Percentiles rank a stretch among this genome's conserved stretches.
Evolutionary conservation across 30 jellyfish, hydroid and myxozoan species (phyloP).

Genomic region (Aurelia sp.): DNA sequence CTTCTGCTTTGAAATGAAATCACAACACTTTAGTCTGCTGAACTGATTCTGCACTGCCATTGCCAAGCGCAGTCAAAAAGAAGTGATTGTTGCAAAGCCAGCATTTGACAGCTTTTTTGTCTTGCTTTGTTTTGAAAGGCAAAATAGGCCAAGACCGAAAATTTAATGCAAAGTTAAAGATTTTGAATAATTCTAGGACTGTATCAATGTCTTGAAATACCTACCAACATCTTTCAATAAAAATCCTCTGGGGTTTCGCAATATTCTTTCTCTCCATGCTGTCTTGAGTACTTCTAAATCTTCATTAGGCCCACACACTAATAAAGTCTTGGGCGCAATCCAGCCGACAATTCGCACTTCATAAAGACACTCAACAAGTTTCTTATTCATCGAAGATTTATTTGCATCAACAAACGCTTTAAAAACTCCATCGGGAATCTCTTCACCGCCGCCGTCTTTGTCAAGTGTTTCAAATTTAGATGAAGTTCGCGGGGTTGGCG

Average conservation of each 20-base stretch:
- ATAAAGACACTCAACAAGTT: slow-evolving; percentile 64
- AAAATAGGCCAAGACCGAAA: too few relatives aligned
- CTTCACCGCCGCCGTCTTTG: neutral
- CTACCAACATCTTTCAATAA: slow-evolving; percentile 79
- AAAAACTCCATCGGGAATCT: slow-evolving; percentile 49
- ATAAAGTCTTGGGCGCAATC: slow-evolving; percentile 70
- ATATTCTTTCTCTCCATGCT: slow-evolving; percentile 80
- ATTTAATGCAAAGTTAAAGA: too few relatives aligned
- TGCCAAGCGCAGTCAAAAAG: too few relatives aligned
- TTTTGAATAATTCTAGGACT: too few relatives aligned
- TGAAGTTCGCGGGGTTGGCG: neutral
- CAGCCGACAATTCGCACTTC: slow-evolving; percentile 84
- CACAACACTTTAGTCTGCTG: too few relatives aligned
- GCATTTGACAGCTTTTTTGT: too few relatives aligned
- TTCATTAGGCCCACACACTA: slow-evolving; percentile 75
- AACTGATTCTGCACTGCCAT: too few relatives aligned
- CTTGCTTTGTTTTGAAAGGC: too few relatives aligned
- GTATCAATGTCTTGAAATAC: neutral
- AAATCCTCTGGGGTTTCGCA: slow-evolving; percentile 79
- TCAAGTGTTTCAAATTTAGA: neutral
- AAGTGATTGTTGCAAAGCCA: too few relatives aligned
- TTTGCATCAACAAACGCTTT: slow-evolving; percentile 59
- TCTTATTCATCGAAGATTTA: slow-evolving; percentile 61
- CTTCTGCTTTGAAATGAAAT: too few relatives aligned
- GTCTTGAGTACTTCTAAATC: slow-evolving; percentile 62